Conservation (phyloP, 1,140 invertebrate species). For the Dreissena rostriformis region DNA sequence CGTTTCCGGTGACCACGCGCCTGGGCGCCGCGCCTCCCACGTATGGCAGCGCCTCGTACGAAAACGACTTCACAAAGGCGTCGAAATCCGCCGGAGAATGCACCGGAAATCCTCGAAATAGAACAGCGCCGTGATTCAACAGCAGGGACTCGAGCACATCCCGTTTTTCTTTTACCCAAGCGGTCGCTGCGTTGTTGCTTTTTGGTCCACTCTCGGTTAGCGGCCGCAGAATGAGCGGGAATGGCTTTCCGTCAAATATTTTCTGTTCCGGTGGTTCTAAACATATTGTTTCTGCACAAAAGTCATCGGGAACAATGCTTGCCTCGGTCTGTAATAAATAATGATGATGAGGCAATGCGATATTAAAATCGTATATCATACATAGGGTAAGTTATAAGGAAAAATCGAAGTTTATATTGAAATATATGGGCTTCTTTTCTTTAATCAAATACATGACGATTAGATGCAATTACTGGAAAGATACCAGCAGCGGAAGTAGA, state of each 20-base stretch:
- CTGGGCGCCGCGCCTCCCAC: slow-evolving; percentile 72
- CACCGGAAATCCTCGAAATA: slow-evolving; percentile 73
- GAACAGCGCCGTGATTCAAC: slow-evolving; percentile 70
- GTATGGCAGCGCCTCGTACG: slow-evolving; percentile 67
- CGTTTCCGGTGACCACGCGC: slow-evolving; percentile 63
- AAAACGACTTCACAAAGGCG: slow-evolving; percentile 68
- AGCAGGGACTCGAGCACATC: slow-evolving; percentile 58
- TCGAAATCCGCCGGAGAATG: slow-evolving; percentile 68
- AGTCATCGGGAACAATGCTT: neutral
- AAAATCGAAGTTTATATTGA: too few relatives aligned
- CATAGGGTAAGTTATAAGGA: too few relatives aligned
- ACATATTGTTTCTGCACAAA: slow-evolving; percentile 2
- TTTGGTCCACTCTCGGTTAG: neutral
- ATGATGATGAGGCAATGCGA: too few relatives aligned
- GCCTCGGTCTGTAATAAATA: neutral
- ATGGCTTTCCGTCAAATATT: slow-evolving; percentile 59
- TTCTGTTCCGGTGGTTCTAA: slow-evolving; percentile 65
- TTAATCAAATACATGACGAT: too few relatives aligned
- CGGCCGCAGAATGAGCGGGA: slow-evolving; percentile 63
- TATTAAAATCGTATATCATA: too few relatives aligned
- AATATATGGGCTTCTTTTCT: too few relatives aligned
- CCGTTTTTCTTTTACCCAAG: slow-evolving; percentile 61
- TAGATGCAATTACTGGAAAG: too few relatives aligned
- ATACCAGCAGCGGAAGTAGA: too few relatives aligned
- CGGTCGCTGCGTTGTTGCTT: neutral